Base-by-base conservation (phyloP, 2,113 vertebrate species). In the Alexandromys fortis region DNA sequence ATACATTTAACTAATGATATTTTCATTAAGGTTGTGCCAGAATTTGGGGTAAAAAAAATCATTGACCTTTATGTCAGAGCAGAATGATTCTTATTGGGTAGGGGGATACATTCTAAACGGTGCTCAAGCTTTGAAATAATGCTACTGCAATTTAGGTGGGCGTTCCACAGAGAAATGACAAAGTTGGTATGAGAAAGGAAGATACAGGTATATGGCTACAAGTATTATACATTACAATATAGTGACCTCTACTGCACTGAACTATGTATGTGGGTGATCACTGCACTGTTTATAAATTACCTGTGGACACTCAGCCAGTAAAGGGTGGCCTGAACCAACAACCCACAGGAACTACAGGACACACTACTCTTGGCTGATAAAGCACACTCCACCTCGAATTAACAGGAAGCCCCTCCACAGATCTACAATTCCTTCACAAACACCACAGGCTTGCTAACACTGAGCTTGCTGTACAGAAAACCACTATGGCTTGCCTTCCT, bases 401-500 rank as follows among this genome's bases (percentile, higher is more conserved):
- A 55, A 42, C 2, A 67, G 24, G 47, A 91, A 12, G 89, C 26
- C 33, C 58, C 67, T 42, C 85, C 12, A 47, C 49, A 33, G 14
- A 91, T n/a, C 73, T 61, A 67, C 19, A 79, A 55, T 78, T 90
- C 85, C 65, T 86, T 16, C 63, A 28, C 5, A 87, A 65, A 68
- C 45, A 49, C 28, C 21, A 19, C 5, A 93, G 75, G 19, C 61
- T 83, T 90, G 11, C 26, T 79, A 79, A 90, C 38, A 42, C 47
- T 82, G 58, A 81, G 22, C 35, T 89, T 89, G 67, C n/a, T 91
- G 52, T 68, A 13, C 75, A 35, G 58, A 81, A 91, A 90, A 89
- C 5, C 24, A 21, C 33, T 61, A 45, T 82, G 92, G 21, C 16
- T 11, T 24, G 28, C 11, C 26, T 11, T 49, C 16, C 22, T 47